phyloP scores from a whole-genome alignment of 2,888 invertebrate species.

The Phortica magna region DNA sequence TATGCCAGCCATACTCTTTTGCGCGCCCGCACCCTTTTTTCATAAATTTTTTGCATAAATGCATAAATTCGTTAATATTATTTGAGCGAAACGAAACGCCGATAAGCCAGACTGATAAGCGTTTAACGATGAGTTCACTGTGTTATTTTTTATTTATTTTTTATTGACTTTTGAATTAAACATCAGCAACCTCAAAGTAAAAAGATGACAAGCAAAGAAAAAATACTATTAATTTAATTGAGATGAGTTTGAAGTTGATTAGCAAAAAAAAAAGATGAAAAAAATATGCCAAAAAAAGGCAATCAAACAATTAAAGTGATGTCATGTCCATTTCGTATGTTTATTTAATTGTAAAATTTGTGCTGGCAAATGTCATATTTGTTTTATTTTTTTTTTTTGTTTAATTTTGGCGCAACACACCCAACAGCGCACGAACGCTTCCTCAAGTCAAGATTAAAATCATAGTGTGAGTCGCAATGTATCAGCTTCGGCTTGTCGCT shows the following conservation, averaged over 20 bases:
- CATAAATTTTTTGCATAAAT: slow-evolving; percentile 34
- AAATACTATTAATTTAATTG: background rate
- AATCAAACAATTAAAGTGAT: slow-evolving; percentile 16
- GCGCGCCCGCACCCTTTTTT: slow-evolving; percentile 18
- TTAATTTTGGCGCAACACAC: background rate
- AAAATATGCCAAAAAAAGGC: too few species aligned
- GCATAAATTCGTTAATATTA: slow-evolving; percentile 52
- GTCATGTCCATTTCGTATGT: slow-evolving; percentile 21
- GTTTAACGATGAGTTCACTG: background rate
- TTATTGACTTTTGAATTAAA: background rate
- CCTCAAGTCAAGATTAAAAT: background rate
- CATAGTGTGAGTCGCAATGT: too few species aligned
- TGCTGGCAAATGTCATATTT: background rate
- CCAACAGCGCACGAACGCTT: background rate
- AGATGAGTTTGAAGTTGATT: background rate
- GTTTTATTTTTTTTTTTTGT: too few species aligned
- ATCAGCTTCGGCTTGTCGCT: too few species aligned
- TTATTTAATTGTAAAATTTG: slow-evolving; percentile 3
- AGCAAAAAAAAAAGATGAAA: background rate
- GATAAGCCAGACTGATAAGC: slow-evolving; percentile 36
- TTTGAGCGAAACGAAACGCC: slow-evolving; percentile 26
- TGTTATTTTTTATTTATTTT: background rate
- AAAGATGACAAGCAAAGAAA: background rate
- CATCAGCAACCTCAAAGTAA: background rate
- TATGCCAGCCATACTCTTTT: background rate